A percentile compares a stretch with the other conserved stretches of the same genome.
Evolutionary conservation across 2,113 vertebrate species (phyloP).

Genomic region (Elephantulus edwardii): DNA sequence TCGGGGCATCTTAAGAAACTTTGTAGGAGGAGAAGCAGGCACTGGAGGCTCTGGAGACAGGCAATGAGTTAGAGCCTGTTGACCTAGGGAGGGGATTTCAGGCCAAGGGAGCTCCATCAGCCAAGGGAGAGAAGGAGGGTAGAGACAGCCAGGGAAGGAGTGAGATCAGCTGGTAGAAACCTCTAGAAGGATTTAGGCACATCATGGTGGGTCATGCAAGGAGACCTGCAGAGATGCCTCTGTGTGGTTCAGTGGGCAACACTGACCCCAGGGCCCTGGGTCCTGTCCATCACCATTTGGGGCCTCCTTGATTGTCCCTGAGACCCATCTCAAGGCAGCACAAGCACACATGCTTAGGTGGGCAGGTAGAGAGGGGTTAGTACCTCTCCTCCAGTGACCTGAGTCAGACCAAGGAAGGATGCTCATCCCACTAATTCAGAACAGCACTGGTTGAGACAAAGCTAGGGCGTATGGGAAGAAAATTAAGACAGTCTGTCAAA

Average conservation of each 20-base stretch:
- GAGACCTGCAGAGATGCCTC: neutral
- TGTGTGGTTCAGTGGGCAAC: fast-evolving
- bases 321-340: neutral
- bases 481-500: neutral
- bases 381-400: neutral
- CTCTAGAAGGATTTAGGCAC: neutral
- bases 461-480: neutral
- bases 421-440: neutral
- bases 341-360: too few species aligned
- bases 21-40: neutral
- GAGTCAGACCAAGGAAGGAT: neutral
- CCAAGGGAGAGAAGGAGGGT: neutral
- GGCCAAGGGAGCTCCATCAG: neutral
- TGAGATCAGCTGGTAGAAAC: neutral
- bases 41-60: neutral
- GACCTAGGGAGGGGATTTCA: neutral
- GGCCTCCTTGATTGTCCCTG: neutral
- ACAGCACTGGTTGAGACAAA: neutral
- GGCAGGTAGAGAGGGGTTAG: neutral
- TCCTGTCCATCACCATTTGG: neutral
- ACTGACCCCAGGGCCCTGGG: neutral
- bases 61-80: neutral
- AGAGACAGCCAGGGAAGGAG: neutral
- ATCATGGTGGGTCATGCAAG: too few species aligned
- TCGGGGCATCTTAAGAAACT: neutral